phyloP scores from a whole-genome alignment of 2,113 vertebrate species.

The Tringa solitaria region DNA sequence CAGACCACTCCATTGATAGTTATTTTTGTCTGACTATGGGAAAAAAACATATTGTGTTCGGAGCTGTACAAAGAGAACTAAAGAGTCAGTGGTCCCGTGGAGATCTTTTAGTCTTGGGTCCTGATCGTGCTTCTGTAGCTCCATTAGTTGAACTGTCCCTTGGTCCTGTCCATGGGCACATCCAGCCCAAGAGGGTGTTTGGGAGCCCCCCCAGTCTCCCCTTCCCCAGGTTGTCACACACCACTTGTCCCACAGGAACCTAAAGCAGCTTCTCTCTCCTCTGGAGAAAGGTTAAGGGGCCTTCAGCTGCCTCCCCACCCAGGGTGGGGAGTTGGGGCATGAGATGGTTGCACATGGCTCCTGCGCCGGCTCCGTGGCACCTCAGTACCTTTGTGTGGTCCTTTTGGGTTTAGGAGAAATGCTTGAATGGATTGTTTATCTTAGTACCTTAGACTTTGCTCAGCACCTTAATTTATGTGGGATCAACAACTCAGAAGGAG shows the following conservation, averaged over 20 bases:
- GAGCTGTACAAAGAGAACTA: not conserved
- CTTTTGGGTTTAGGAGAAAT: not conserved
- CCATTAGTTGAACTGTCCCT: not conserved
- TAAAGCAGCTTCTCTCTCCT: not conserved
- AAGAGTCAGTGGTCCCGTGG: not conserved
- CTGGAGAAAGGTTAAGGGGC: not conserved
- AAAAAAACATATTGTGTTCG: not conserved
- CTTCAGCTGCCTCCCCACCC: not conserved
- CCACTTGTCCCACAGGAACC: not conserved
- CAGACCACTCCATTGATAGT: not conserved
- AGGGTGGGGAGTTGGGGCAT: not conserved
- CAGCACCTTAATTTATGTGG: not conserved
- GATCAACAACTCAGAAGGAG: not conserved
- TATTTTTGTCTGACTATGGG: not conserved
- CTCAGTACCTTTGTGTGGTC: no score
- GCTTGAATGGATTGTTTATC: not conserved
- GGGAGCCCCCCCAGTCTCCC: not conserved
- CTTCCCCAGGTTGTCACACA: not conserved
- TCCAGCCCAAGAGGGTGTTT: not conserved
- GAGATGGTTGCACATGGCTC: not conserved
- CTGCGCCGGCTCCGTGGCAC: not conserved
- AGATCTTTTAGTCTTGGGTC: not conserved
- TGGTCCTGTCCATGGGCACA: not conserved
- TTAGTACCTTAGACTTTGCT: not conserved
- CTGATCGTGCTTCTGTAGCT: not conserved